Base-by-base conservation (phyloP, 1,140 invertebrate species). In the Diorhabda sublineata region DNA sequence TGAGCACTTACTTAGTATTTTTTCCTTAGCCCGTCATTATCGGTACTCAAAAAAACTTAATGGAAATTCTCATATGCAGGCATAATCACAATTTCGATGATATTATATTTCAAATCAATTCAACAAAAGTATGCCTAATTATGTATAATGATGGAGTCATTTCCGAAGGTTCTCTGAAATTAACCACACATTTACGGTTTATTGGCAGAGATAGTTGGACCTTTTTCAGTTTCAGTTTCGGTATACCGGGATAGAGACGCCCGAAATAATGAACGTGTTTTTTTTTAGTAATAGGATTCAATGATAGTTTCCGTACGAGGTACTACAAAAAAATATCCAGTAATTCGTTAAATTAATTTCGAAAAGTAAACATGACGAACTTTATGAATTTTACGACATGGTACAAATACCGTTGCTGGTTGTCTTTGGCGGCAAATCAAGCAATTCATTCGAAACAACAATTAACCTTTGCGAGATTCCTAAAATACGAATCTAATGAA, bases 391-490 rank as follows among this genome's bases (percentile, higher is more conserved):
- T 60, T 9, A 42, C 6, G 58, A 11, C 58, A 60, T 11, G 58
- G 6, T 42, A 60, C n/a, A 26, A 60, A 60, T 60, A 3, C 58
- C 58, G 52, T 56, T 7, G 11, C 58, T 26, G 11, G 42, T 60
- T n/a, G 11, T 42, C 41, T 42, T 45, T 45, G 26, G 45, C 63
- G 45, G 45, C 61, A 45, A 45, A 45, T 11, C 44, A 47, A 62
- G 44, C 43, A 62, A 62, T n/a, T 6, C n/a, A 62, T 42, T 44
- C 43, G n/a, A 11, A 62, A 11, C 45, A 47, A 67, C 65, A 67
- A 67, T 67, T 67, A 67, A 60, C 42, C 57, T 60, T 47, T 59
- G 57, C 60, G 42, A n/a, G 43, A 67, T 67, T 67, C 65, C 44
- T 60, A 42, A 42, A 67, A 67, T 60, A 47, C 65, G 43, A 26